Evolutionary conservation across 2,888 invertebrate species (phyloP).

Genomic region (Trissolcus brochymenae): DNA sequence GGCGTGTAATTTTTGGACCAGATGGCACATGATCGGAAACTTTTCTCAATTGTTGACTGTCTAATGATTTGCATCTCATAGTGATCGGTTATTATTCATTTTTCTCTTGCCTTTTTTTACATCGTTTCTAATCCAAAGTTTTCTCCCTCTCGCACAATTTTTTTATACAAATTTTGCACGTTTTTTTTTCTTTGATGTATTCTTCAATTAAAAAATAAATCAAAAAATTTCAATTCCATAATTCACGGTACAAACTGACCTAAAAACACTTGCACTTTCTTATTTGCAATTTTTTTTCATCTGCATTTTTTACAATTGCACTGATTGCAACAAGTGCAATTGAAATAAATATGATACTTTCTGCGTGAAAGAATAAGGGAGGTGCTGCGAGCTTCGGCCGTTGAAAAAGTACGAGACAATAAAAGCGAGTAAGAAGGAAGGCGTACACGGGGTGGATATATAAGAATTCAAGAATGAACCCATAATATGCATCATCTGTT

Average conservation of each 20-base stretch:
- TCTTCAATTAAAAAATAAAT: no score
- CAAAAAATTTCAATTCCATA: no score
- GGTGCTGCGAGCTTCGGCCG: background rate
- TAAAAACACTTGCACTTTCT: no score
- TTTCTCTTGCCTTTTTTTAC: background rate
- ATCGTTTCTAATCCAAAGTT: no score
- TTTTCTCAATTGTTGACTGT: slow-evolving; percentile 38
- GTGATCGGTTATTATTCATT: slow-evolving; percentile 35
- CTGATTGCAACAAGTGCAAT: background rate
- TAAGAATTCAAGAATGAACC: slow-evolving; percentile 18
- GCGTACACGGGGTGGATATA: background rate
- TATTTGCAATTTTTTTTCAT: background rate
- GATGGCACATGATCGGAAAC: slow-evolving; percentile 46
- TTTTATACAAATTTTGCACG: no score
- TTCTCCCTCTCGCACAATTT: no score
- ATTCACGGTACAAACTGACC: no score
- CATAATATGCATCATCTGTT: slow-evolving; percentile 63
- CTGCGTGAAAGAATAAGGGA: background rate
- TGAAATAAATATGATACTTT: background rate
- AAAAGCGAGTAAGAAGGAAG: background rate
- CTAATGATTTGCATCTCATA: slow-evolving; percentile 10
- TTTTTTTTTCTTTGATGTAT: no score
- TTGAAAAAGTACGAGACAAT: background rate
- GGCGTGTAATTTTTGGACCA: slow-evolving; percentile 42
- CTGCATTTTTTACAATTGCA: background rate